Percentiles rank a stretch among this genome's conserved stretches.
Evolutionary conservation across 1,140 invertebrate species (phyloP).

Genomic region (Sweltsa coloradensis): DNA sequence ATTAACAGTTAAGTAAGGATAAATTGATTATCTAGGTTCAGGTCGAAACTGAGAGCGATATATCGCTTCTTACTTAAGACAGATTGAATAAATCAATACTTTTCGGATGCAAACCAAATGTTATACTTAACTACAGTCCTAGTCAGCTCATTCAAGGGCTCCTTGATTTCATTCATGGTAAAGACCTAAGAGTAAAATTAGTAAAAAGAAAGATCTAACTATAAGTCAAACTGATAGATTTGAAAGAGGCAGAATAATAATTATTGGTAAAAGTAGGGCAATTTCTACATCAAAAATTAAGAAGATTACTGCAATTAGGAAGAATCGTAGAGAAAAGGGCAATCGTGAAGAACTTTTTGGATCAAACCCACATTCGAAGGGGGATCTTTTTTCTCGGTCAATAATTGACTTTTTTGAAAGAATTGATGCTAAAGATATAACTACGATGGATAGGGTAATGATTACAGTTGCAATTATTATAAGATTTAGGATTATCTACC

Average conservation of each 20-base stretch:
- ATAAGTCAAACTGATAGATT: slow-evolving; percentile 29
- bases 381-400: slow-evolving; percentile 41
- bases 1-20: slow-evolving; percentile 39
- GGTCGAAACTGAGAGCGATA: slow-evolving; percentile 43
- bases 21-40: slow-evolving; percentile 33
- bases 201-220: slow-evolving; percentile 34
- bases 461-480: slow-evolving; percentile 28
- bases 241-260: slow-evolving; percentile 27
- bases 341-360: slow-evolving; percentile 35
- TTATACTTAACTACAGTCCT: slow-evolving; percentile 47
- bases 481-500: slow-evolving; percentile 35
- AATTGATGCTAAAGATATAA: slow-evolving; percentile 34
- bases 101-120: slow-evolving; percentile 48
- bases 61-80: slow-evolving; percentile 39
- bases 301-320: slow-evolving; percentile 47
- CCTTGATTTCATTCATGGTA: slow-evolving; percentile 49
- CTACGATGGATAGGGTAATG: slow-evolving; percentile 28
- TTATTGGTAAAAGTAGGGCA: slow-evolving; percentile 38
- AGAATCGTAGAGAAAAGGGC: slow-evolving; percentile 46
- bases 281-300: slow-evolving; percentile 54
- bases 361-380: slow-evolving; percentile 51
- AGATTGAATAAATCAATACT: slow-evolving; percentile 37
- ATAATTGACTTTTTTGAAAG: slow-evolving; percentile 38
- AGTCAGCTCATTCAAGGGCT: slow-evolving; percentile 39
- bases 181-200: slow-evolving; percentile 39